Base-by-base conservation (phyloP, 2,797 vertebrate genomes). In the Phoebastria nigripes region DNA sequence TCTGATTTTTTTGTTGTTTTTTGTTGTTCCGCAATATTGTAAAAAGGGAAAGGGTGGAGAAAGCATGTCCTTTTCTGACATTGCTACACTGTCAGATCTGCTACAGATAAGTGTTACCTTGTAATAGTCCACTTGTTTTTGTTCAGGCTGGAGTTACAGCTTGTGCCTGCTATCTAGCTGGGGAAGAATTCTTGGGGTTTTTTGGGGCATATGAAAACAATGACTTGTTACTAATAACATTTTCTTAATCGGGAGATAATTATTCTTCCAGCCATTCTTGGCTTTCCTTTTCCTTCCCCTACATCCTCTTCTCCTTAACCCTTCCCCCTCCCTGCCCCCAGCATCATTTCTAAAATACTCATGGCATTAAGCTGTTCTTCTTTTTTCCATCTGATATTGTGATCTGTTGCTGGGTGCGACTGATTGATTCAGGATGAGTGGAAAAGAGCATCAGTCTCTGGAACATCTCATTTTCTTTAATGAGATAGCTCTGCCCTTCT, bases 201-300 rank as follows among this genome's bases (percentile, higher is more conserved):
- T 41, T 49, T 11, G 22, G 29, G 42, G 21, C 6, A 41, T 25
- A 8, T 14, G n/a, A 21, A 76, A 83, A 79, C 55, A 93, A 52
- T 90, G 35, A 52, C 29, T 89, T 78, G 39, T 69, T 81, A 46
- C 47, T 84, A 78, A 58, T 44, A 39, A 26, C 6, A 52, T 46
- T 76, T 94, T 86, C 58, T 86, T 81, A 70, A 88, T 71, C 4
- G 0, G 66, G 24, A 69, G 33, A 35, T 80, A 78, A 42, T 88
- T 65, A 62, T 25, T 22, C 56, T 91, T 93, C 66, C 89, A 94
- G 49, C 19, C 14, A 6, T 91, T 91, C 62, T 44, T 76, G 39
- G 31, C 77, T 94, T 95, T 87, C 25, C 72, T 72, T n/a, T 74
- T 83, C 77, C 73, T 89, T 92, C 51, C 33, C 37, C 13, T 55